Evolutionary conservation across 1,140 invertebrate genomes (phyloP).

Genomic region (Lerema accius): DNA sequence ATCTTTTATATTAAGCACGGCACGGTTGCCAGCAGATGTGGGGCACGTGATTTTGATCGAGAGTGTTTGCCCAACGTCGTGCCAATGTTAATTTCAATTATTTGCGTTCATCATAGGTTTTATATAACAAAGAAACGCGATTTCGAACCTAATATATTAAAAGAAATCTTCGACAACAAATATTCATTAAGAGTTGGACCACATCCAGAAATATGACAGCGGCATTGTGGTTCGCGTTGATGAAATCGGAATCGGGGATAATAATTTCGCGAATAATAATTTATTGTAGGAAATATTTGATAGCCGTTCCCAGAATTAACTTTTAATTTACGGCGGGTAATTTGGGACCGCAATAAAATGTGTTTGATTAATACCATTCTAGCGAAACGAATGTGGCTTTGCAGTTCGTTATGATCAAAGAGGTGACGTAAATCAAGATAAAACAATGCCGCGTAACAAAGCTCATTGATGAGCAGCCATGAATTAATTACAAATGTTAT

Average conservation of each 20-base stretch:
- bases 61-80: conserved; percentile 3
- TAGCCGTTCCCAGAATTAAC: conserved; percentile 72
- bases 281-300: conserved; percentile 80
- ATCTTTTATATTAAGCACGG: conserved; percentile 50
- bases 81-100: conserved; percentile 26
- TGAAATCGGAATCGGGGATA: conserved; percentile 59
- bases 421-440: conserved; percentile 61
- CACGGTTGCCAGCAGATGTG: conserved; percentile 41
- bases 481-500: conserved; percentile 46
- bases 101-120: conserved; percentile 23
- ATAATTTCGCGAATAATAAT: conserved; percentile 58
- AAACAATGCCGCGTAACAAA: conserved; percentile 62
- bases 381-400: conserved; percentile 68
- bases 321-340: conserved; percentile 76
- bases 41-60: conserved; percentile 27
- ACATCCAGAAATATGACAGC: conserved; percentile 64
- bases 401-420: conserved; percentile 67
- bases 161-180: conserved; percentile 47
- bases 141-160: conserved; percentile 17
- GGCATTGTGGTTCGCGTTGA: conserved; percentile 54
- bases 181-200: conserved; percentile 64
- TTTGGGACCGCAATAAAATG: conserved; percentile 74
- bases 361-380: conserved; percentile 76
- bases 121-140: conserved; percentile 27
- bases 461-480: conserved; percentile 52